Percentiles rank a stretch among this genome's conserved stretches.
Conservation (phyloP, 1,140 invertebrate species). For the Eueides isabella region DNA sequence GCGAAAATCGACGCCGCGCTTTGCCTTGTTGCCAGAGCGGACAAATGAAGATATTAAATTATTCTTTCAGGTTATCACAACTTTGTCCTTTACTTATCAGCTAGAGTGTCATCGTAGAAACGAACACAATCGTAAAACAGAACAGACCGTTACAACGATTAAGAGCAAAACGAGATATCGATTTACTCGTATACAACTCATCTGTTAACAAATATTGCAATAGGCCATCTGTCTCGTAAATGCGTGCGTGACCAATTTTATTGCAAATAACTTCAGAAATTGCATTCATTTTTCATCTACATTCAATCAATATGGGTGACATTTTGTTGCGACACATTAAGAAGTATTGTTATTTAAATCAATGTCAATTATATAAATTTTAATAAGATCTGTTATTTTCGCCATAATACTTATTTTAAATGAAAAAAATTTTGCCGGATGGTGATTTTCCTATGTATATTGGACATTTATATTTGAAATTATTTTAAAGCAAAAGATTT, state of each 20-base stretch:
- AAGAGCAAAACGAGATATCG: constrained; percentile 39
- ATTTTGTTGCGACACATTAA: neutral
- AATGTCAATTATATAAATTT: no score
- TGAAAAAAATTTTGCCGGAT: no score
- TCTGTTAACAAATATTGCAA: constrained; percentile 26
- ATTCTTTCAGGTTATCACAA: neutral
- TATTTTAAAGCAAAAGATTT: no score
- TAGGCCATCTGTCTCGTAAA: constrained; percentile 20
- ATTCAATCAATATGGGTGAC: neutral
- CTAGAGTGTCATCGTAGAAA: neutral
- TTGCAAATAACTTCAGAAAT: constrained; percentile 13
- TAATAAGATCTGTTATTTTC: no score
- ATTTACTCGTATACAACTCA: constrained; percentile 26
- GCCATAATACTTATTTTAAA: no score
- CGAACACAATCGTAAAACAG: constrained; percentile 20
- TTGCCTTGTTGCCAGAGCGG: no score
- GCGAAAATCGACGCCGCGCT: no score
- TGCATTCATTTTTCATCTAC: constrained; percentile 12
- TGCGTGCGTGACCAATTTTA: constrained; percentile 22
- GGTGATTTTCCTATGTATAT: no score
- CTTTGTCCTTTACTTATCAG: neutral
- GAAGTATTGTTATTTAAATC: neutral
- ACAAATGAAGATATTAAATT: rapidly evolving
- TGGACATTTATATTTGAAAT: no score
- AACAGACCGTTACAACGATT: constrained; percentile 42